Evolutionary conservation across 1,140 invertebrate species (phyloP), one percentile per base, ranked within the genome.

Genomic region (Eupeodes corollae): DNA sequence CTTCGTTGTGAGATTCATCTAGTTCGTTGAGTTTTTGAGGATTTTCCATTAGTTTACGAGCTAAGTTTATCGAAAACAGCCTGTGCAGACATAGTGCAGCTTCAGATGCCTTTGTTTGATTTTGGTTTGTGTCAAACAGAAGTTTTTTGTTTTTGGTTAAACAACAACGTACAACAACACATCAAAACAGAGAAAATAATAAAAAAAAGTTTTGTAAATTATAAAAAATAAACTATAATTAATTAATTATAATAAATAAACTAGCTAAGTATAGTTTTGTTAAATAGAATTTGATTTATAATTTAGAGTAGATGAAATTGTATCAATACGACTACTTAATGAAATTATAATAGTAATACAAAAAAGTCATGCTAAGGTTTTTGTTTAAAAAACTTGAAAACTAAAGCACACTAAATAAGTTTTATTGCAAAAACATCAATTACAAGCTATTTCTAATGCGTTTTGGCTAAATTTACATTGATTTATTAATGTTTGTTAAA

Each of bases 61-160:
- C 68, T 56, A 71, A 69, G 39, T 57, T 66, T 55, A 73, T 58
- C 38, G 69, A 71, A 57, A 72, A 73, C 54, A 73, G 57, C 52
- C 72, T 69, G 57, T 73, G 72, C 46, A 73, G 69, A 56, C 70
- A 69, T 56, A 67, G 54, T 52, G 68, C 67, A 49, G 68, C 63
- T 56, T 73, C 68, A 44, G 67, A 58, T 30, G 69, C 70, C 72
- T 68, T 14, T 46, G 8, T 35, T 18, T 16, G 37, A 46, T 48
- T 46, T 15, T 45, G 44, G 47, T 45, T 43, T 42, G 42, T 40
- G n/a, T n/a, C n/a, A n/a, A n/a, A n/a, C n/a, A n/a, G n/a, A n/a
- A n/a, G n/a, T n/a, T n/a, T n/a, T 48, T 55, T 39, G 6, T 12
- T 42, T 44, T 34, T 31, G 38, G 30, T 16, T 37, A 37, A n/a